Conservation (phyloP, 2,888 invertebrate genomes). For the Epiblema foenella region DNA sequence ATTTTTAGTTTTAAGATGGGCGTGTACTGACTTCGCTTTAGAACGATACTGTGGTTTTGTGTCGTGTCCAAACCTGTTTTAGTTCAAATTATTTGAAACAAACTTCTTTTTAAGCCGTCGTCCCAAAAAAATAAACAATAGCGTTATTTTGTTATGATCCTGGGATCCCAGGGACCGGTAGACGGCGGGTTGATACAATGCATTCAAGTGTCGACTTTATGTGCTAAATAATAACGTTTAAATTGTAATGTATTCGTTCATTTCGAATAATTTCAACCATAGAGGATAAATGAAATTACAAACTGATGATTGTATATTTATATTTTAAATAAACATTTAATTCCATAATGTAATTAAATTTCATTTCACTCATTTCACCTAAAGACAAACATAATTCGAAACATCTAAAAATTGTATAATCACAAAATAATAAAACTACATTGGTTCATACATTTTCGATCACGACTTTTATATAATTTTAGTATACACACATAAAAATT, state of each 20-base stretch:
- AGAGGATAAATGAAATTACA: slow-evolving; percentile 29
- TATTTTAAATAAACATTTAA: slow-evolving; percentile 45
- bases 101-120: too few species aligned
- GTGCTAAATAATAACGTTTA: background rate
- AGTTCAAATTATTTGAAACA: background rate
- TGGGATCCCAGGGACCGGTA: too few species aligned
- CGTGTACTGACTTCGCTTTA: background rate
- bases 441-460: slow-evolving; percentile 45
- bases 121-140: too few species aligned
- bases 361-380: slow-evolving; percentile 35
- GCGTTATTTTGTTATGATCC: too few species aligned
- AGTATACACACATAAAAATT: slow-evolving; percentile 23
- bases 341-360: slow-evolving; percentile 38
- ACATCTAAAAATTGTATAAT: slow-evolving; percentile 45
- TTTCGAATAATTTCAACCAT: background rate
- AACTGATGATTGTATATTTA: slow-evolving; percentile 40
- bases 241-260: background rate
- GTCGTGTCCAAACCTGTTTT: background rate
- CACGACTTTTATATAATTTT: slow-evolving; percentile 12
- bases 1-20: background rate
- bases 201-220: background rate
- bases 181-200: too few species aligned
- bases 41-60: background rate
- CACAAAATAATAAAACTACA: slow-evolving; percentile 46
- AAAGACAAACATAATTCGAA: slow-evolving; percentile 32